Conservation (phyloP, 1,140 invertebrate species). For the Hycleus phaleratus region DNA sequence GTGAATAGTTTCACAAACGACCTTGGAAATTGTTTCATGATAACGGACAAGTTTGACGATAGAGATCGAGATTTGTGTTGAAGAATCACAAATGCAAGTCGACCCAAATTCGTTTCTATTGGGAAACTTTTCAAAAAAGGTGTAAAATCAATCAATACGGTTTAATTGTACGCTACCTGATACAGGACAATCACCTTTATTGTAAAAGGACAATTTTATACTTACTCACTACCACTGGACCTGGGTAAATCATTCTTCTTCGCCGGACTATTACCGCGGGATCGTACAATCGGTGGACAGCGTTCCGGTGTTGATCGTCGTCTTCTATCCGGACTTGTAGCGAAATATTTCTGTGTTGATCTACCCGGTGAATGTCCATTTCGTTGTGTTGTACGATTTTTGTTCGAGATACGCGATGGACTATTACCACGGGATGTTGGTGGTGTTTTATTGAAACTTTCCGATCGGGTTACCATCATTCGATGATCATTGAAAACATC, state of each 20-base stretch:
- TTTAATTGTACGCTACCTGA: background rate
- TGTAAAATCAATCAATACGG: background rate
- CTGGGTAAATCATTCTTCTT: slow-evolving; percentile 17
- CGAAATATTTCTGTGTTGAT: background rate
- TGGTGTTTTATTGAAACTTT: slow-evolving; percentile 26
- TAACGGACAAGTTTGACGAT: too few species aligned
- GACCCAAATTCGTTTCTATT: too few species aligned
- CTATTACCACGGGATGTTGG: slow-evolving; percentile 29
- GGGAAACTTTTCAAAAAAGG: too few species aligned
- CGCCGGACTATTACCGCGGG: slow-evolving; percentile 33
- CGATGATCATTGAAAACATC: too few species aligned
- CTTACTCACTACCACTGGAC: slow-evolving; percentile 42
- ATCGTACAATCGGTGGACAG: slow-evolving; percentile 8
- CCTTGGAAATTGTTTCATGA: too few species aligned
- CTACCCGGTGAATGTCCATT: background rate
- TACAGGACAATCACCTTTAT: background rate
- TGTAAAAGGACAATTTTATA: background rate
- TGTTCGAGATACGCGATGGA: slow-evolving; percentile 20
- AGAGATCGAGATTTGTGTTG: too few species aligned
- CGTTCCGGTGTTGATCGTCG: slow-evolving; percentile 10
- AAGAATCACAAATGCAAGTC: too few species aligned
- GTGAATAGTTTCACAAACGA: too few species aligned
- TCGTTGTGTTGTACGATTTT: slow-evolving; percentile 10
- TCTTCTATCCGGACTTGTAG: slow-evolving; percentile 19
- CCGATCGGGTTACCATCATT: slow-evolving; percentile 28